A percentile compares a stretch with the other conserved stretches of the same genome.
Evolutionary conservation across 2,888 invertebrate genomes (phyloP).

Genomic region (Linnaemya vulpina): DNA sequence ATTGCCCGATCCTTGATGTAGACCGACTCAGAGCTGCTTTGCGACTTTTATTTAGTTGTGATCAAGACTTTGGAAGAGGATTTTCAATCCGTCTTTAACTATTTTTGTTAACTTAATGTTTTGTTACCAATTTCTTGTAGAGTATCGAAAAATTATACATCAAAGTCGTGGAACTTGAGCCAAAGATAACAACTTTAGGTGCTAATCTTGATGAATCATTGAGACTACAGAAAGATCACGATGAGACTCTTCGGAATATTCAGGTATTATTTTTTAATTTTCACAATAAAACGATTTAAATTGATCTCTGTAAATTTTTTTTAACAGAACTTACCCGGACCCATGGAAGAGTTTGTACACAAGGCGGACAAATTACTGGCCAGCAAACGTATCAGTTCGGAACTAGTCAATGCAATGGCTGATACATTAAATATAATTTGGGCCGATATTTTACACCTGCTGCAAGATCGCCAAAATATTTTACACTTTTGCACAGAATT

Average conservation of each 20-base stretch:
- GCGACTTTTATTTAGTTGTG: neutral
- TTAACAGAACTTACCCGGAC: conserved; percentile 91
- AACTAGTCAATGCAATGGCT: conserved; percentile 95
- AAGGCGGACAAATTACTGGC: conserved; percentile 94
- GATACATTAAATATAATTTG: conserved; percentile 90
- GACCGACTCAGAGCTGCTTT: too few species aligned
- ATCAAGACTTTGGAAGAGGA: conserved; percentile 61
- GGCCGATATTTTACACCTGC: conserved; percentile 91
- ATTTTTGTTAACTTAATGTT: neutral
- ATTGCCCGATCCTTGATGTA: too few species aligned
- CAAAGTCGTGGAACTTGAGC: conserved; percentile 93
- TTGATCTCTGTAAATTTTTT: conserved; percentile 31
- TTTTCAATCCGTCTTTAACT: neutral
- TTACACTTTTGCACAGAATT: conserved; percentile 91
- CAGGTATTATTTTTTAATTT: conserved; percentile 85
- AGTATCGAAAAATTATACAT: conserved; percentile 92
- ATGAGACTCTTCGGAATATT: conserved; percentile 91
- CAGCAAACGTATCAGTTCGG: conserved; percentile 89
- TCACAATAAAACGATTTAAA: neutral
- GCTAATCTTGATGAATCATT: conserved; percentile 89
- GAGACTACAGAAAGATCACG: conserved; percentile 90
- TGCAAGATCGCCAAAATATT: conserved; percentile 90
- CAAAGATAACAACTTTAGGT: conserved; percentile 92
- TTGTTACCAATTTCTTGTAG: conserved; percentile 84
- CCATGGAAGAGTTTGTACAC: conserved; percentile 92